Conservation (phyloP, 2,888 invertebrate species). For the Horisme vitalbata region DNA sequence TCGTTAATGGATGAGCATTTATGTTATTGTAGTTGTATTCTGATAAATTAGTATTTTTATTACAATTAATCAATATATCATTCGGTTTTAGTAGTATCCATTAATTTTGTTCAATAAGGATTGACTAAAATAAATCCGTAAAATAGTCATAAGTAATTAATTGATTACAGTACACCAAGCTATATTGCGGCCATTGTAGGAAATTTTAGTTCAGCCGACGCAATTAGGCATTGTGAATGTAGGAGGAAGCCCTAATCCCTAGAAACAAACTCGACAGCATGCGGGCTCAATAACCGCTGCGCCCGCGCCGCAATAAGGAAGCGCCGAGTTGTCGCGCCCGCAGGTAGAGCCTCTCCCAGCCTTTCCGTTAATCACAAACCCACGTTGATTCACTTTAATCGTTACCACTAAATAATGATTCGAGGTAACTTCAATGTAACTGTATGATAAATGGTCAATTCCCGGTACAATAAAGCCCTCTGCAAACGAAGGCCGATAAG, state of each 20-base stretch:
- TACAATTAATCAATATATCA: too few species aligned
- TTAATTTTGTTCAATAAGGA: too few species aligned
- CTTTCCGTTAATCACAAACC: conserved; percentile 49
- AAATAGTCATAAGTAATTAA: too few species aligned
- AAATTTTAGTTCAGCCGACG: too few species aligned
- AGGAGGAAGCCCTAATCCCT: conserved; percentile 25
- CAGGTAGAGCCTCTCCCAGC: conserved; percentile 41
- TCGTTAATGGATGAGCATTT: too few species aligned
- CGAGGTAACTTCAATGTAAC: conserved; percentile 46
- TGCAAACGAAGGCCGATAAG: conserved; percentile 15
- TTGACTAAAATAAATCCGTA: too few species aligned
- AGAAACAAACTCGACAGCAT: conserved; percentile 13
- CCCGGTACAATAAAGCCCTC: conserved; percentile 24
- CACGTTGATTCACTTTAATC: conserved; percentile 51
- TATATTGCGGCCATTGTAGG: too few species aligned
- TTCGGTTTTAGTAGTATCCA: too few species aligned
- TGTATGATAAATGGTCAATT: conserved; percentile 42
- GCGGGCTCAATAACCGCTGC: conserved; percentile 52
- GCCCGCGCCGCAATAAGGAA: conserved; percentile 64
- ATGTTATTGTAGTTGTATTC: too few species aligned
- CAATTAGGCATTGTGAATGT: conserved; percentile 13
- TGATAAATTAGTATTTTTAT: too few species aligned
- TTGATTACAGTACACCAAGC: too few species aligned
- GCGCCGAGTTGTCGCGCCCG: conserved; percentile 63
- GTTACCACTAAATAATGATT: conserved; percentile 48